These are phyloP conservation scores for Lamproptera curius DNA, from an alignment of 2,888 invertebrate species.

Conservation along the genomic window DNA sequence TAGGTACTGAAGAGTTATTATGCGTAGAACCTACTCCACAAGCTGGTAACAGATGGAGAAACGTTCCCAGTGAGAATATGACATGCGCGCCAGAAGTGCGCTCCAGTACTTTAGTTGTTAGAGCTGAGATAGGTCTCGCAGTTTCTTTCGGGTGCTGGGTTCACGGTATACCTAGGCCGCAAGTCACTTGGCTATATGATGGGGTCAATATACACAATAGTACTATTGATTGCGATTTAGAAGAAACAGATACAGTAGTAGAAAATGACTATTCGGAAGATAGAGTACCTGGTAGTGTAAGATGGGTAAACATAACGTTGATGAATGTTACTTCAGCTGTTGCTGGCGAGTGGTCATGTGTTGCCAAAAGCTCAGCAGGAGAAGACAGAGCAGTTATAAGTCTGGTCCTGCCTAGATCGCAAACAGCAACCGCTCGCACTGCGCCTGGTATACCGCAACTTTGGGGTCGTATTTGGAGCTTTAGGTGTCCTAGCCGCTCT, in stretches of 20 bases:
- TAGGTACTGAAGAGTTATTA: conserved; percentile 85
- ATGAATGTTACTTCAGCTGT: conserved; percentile 89
- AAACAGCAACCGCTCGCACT: conserved; percentile 88
- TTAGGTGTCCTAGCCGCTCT: conserved; percentile 83
- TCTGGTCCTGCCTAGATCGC: conserved; percentile 70
- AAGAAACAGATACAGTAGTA: conserved; percentile 60
- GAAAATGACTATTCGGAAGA: conserved; percentile 63
- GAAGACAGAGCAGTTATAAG: conserved; percentile 80
- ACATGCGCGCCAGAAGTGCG: conserved; percentile 89
- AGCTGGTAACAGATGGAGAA: conserved; percentile 86
- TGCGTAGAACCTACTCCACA: conserved; percentile 85
- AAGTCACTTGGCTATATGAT: conserved; percentile 89
- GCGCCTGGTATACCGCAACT: conserved; percentile 86
- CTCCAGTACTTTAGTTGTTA: conserved; percentile 77
- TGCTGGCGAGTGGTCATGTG: conserved; percentile 91
- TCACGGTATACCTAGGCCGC: conserved; percentile 90
- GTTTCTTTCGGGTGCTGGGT: conserved; percentile 90
- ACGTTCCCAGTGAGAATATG: conserved; percentile 85
- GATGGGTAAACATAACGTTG: conserved; percentile 90
- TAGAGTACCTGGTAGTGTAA: conserved; percentile 68
- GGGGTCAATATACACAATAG: conserved; percentile 75
- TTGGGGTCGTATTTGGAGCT: conserved; percentile 84
- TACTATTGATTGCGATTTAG: conserved; percentile 68
- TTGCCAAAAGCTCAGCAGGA: conserved; percentile 84
- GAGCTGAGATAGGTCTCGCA: conserved; percentile 90